Conservation (phyloP, 92 coral and sea anemone genomes). For the Phymanthus crucifer region DNA sequence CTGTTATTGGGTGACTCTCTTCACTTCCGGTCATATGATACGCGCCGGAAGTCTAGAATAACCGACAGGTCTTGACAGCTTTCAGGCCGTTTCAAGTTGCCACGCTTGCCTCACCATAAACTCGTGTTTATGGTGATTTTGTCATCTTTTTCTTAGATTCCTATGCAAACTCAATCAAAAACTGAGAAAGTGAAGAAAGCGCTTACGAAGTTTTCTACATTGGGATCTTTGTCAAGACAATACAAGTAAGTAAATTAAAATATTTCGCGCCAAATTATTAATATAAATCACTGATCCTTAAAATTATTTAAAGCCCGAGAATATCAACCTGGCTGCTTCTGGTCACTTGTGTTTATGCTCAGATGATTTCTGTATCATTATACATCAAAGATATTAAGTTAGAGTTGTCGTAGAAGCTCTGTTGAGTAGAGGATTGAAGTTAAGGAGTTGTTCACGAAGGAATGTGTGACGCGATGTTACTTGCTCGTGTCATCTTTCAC, state of each 20-base stretch:
- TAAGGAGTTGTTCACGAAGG: neutral
- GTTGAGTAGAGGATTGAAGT: neutral
- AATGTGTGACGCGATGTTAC: neutral
- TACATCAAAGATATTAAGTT: neutral
- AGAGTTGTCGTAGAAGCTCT: neutral
- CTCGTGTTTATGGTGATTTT: neutral
- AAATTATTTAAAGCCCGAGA: neutral
- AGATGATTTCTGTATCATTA: neutral
- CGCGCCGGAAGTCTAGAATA: constrained; percentile 12
- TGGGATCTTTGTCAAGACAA: constrained; percentile 74
- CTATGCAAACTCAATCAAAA: constrained; percentile 49
- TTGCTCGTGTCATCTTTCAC: constrained; percentile 1
- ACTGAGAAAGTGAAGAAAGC: constrained; percentile 85
- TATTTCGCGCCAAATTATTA: neutral
- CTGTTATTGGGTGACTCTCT: neutral
- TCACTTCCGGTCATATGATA: constrained; percentile 23
- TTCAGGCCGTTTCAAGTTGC: constrained; percentile 6
- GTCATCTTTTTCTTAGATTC: constrained; percentile 33
- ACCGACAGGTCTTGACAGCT: constrained; percentile 13
- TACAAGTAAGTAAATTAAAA: constrained; percentile 51
- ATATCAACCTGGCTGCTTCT: neutral
- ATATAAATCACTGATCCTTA: neutral
- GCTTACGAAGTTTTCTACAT: constrained; percentile 66
- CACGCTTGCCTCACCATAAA: neutral
- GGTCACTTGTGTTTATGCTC: neutral